These are phyloP conservation scores for Anthopleura xanthogrammica DNA, from an alignment of 92 coral and sea anemone genomes.

Conservation along the genomic window DNA sequence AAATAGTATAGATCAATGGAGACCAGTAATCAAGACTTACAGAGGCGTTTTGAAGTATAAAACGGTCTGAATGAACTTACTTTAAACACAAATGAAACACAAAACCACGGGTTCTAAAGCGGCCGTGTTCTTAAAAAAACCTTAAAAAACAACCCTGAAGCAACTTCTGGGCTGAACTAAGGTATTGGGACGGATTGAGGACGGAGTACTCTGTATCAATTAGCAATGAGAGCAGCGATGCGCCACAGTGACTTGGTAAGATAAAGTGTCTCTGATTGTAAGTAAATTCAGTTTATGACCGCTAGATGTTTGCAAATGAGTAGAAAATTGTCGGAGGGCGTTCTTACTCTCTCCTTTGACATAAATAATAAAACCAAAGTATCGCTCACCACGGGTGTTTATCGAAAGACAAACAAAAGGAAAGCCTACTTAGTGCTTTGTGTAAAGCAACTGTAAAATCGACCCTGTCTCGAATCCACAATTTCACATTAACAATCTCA, in stretches of 20 bases:
- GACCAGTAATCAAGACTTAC: neutral
- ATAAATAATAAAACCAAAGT: constrained; percentile 16
- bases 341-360: constrained; percentile 3
- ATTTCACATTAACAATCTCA: too few relatives aligned
- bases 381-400: constrained; percentile 26
- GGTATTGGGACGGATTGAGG: too few relatives aligned
- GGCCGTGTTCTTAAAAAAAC: neutral
- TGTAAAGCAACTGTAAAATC: too few relatives aligned
- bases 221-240: neutral
- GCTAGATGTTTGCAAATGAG: constrained; percentile 12
- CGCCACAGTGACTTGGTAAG: neutral
- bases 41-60: constrained; percentile 1
- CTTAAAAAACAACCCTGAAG: neutral
- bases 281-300: neutral
- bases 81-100: too few relatives aligned
- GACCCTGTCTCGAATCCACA: too few relatives aligned
- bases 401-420: constrained; percentile 5
- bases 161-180: neutral
- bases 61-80: neutral
- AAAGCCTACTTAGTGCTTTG: neutral
- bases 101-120: neutral
- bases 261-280: neutral
- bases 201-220: neutral
- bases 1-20: neutral
- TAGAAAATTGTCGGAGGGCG: constrained; percentile 36